These are phyloP conservation scores for Platorchestia sp. DNA, from an alignment of 1,140 invertebrate species.

Conservation along the genomic window DNA sequence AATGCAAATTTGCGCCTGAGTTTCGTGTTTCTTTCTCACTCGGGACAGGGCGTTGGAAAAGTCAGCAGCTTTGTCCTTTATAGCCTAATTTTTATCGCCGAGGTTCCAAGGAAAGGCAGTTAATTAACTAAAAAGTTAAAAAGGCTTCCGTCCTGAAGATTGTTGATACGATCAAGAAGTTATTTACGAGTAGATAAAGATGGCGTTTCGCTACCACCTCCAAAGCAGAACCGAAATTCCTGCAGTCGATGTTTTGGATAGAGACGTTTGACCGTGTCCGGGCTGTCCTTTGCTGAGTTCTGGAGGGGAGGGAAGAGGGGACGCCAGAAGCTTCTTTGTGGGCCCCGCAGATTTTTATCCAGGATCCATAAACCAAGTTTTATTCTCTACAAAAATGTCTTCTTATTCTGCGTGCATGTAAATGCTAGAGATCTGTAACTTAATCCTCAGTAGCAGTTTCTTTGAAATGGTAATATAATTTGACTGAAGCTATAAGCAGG, in stretches of 20 bases:
- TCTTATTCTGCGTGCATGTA: not conserved
- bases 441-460: not conserved
- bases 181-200: not conserved
- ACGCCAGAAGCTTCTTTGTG: not conserved
- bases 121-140: slow-evolving; percentile 22
- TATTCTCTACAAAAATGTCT: not conserved
- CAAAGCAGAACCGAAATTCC: not conserved
- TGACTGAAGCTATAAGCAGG: not conserved
- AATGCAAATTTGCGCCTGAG: slow-evolving; percentile 39
- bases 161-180: not conserved
- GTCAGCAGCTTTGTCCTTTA: not conserved
- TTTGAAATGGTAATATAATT: not conserved
- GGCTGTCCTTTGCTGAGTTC: not conserved
- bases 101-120: not conserved
- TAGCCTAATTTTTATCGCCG: not conserved
- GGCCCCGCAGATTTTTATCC: not conserved
- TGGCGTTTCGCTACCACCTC: not conserved
- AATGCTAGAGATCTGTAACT: not conserved
- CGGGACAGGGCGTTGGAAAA: not conserved
- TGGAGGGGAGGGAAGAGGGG: too few relatives aligned
- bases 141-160: slow-evolving; percentile 1
- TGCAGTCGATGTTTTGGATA: not conserved
- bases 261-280: not conserved
- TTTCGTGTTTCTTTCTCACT: slow-evolving; percentile 48
- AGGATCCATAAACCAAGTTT: not conserved